Conservation (phyloP, 2,888 invertebrate genomes). For the Acleris holmiana region DNA sequence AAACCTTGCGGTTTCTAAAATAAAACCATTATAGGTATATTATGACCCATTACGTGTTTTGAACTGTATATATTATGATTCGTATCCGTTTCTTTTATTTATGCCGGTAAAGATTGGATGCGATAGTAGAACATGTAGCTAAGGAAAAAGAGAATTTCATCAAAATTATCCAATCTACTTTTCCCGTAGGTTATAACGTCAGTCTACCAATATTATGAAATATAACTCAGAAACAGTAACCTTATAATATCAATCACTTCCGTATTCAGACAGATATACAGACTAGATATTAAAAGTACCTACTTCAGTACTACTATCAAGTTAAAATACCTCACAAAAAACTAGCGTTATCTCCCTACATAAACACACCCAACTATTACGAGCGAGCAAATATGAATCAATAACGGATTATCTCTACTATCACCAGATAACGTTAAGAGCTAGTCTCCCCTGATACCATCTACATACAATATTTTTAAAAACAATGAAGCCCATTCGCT, state of each 20-base stretch:
- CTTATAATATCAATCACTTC: slow-evolving; percentile 23
- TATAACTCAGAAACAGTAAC: slow-evolving; percentile 1
- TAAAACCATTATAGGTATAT: too few relatives aligned
- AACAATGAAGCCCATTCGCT: slow-evolving; percentile 78
- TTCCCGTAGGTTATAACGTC: background rate
- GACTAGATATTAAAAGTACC: background rate
- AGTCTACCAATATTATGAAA: background rate
- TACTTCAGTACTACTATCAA: background rate
- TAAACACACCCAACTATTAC: slow-evolving; percentile 18
- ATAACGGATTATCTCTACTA: slow-evolving; percentile 26
- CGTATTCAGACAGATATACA: slow-evolving; percentile 19
- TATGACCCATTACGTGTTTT: too few relatives aligned
- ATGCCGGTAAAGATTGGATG: too few relatives aligned
- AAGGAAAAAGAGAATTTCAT: too few relatives aligned
- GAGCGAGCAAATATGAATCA: slow-evolving; percentile 20
- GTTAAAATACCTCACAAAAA: background rate
- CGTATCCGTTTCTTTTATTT: too few relatives aligned
- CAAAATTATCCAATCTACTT: too few relatives aligned
- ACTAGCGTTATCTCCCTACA: slow-evolving; percentile 7
- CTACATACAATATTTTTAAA: slow-evolving; percentile 70
- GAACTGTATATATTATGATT: too few relatives aligned
- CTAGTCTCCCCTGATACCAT: slow-evolving; percentile 66
- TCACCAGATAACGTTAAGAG: slow-evolving; percentile 62
- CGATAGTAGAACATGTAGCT: too few relatives aligned
- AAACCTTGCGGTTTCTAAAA: too few relatives aligned